Base-by-base conservation (phyloP, 2,888 invertebrate genomes). In the Chaitophorus viminalis region DNA sequence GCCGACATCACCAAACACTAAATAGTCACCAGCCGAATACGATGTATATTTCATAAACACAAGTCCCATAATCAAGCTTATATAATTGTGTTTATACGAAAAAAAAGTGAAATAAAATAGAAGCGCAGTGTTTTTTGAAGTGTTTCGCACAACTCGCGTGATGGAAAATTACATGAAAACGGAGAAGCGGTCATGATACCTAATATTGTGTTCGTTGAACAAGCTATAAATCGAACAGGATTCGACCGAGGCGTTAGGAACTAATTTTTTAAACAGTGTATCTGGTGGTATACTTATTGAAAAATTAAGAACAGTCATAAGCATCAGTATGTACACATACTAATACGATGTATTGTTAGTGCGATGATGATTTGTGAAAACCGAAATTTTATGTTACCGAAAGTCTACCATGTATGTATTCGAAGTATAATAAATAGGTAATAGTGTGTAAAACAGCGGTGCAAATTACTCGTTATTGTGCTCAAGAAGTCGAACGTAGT, bases 111-210 rank as follows among this genome's bases (percentile, higher is more conserved):
- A n/a, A n/a, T n/a, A 21, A 54, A 21, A 82, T 31, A 60, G 60
- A 83, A 75, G 74, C 83, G 25, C 21, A 60, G 74, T 75, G 74
- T 36, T 29, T 75, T 83, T 83, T 75, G 83, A 74, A 65, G 60
- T 21, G 60, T 29, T 75, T 83, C 60, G 52, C 39, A 31, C 36
- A 60, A 60, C 60, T 60, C 60, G 82, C 60, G 82, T n/a, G 74
- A 31, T 36, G 36, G 82, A 82, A n/a, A 82, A 33, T 21, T n/a
- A 36, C 54, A 31, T 65, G 21, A 65, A 25, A n/a, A 65, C 65
- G 21, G 65, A 65, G 65, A 65, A 65, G 65, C 65, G n/a, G 68
- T 25, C 60, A 3, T 60, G 54, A 54, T n/a, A n/a, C n/a, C n/a
- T 18, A 21, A 11, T 54, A 54, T 54, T 54, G 21, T 18, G 3